A percentile compares a stretch with the other conserved stretches of the same genome.
Evolutionary conservation across 2,888 invertebrate species (phyloP).

Genomic region (Rotaria magnacalcarata): DNA sequence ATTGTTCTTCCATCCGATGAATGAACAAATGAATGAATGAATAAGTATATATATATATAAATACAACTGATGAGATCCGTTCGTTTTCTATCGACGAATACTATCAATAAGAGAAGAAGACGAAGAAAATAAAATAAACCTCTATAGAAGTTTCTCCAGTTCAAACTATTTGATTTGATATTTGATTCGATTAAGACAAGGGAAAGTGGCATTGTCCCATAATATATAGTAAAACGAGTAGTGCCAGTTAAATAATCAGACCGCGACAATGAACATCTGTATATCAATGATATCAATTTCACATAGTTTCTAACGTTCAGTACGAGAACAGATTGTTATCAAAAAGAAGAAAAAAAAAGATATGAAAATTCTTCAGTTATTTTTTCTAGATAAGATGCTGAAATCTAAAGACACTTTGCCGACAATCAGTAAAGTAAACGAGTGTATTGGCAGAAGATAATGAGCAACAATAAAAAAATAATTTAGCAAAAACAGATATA

Average conservation of each 20-base stretch:
- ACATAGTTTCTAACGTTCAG: background rate
- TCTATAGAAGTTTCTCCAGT: background rate
- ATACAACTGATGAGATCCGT: background rate
- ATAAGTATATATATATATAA: too few species aligned
- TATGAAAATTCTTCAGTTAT: conserved; percentile 14
- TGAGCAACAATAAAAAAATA: background rate
- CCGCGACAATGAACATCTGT: conserved; percentile 2
- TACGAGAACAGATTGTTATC: background rate
- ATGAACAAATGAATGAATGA: background rate
- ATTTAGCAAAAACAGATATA: too few species aligned
- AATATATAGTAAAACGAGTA: background rate
- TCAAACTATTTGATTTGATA: background rate
- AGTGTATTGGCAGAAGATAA: background rate
- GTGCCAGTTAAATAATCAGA: conserved; percentile 1
- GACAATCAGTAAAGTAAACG: conserved; percentile 22
- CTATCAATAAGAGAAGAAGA: background rate
- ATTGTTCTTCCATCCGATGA: conserved; percentile 1
- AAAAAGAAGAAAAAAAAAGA: background rate
- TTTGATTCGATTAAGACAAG: background rate
- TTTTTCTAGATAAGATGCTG: background rate
- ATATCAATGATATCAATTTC: conserved; percentile 13
- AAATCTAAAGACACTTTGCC: background rate
- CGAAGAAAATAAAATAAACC: background rate
- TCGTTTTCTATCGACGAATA: background rate
- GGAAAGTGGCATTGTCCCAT: background rate